A percentile compares a stretch with the other conserved stretches of the same genome.
These are phyloP conservation scores for Moxostoma hubbsi DNA, from an alignment of 2,797 vertebrate species.

Conservation along the genomic window DNA sequence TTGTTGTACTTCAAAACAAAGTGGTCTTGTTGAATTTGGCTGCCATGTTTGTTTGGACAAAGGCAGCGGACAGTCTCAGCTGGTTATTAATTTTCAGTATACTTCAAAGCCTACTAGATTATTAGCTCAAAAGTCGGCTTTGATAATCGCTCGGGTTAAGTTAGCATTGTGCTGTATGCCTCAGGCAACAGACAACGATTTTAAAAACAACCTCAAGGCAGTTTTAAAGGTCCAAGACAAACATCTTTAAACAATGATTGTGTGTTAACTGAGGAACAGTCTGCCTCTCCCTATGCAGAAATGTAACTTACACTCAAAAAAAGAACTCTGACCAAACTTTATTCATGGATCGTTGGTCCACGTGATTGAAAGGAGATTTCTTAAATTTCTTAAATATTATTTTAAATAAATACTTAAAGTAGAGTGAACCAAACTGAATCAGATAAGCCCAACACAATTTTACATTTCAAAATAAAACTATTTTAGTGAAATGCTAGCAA, in stretches of 20 bases:
- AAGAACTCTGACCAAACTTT: too few relatives aligned
- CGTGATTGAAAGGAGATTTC: too few relatives aligned
- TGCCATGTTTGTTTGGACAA: constrained; percentile 32
- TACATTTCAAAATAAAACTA: too few relatives aligned
- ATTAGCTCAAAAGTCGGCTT: constrained; percentile 24
- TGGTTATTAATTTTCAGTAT: constrained; percentile 10
- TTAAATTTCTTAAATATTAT: too few relatives aligned
- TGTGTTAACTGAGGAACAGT: constrained; percentile 11
- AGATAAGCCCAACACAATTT: too few relatives aligned
- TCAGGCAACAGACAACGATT: constrained; percentile 27
- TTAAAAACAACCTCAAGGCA: constrained; percentile 24
- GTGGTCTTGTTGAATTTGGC: constrained; percentile 48
- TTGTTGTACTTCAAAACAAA: constrained; percentile 31
- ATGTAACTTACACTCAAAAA: neutral
- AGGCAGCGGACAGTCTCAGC: constrained; percentile 18
- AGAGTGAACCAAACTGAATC: too few relatives aligned
- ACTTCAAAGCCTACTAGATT: constrained; percentile 37
- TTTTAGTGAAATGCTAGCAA: too few relatives aligned
- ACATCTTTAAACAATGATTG: constrained; percentile 12
- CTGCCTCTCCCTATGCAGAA: neutral
- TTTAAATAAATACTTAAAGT: too few relatives aligned
- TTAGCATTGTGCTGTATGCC: constrained; percentile 10
- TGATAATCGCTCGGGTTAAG: constrained; percentile 43
- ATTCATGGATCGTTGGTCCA: too few relatives aligned
- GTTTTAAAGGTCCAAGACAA: constrained; percentile 24